Evolutionary conservation across 2,888 invertebrate genomes (phyloP).

Genomic region (Theretra japonica): DNA sequence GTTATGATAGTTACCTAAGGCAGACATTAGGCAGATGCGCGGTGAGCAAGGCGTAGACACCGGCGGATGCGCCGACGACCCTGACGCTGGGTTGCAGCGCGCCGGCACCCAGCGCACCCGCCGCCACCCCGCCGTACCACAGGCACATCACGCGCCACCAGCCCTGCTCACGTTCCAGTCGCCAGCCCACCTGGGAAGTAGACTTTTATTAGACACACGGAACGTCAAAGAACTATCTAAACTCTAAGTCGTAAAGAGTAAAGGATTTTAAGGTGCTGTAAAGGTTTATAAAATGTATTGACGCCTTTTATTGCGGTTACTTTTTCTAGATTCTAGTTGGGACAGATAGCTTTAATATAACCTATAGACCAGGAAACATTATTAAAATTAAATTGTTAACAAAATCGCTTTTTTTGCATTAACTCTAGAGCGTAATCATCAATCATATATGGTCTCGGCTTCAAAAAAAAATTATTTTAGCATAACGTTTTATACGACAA

Average conservation of each 20-base stretch:
- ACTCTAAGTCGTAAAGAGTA: too few species aligned
- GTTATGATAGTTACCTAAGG: constrained; percentile 71
- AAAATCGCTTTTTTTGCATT: too few species aligned
- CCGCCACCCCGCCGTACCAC: constrained; percentile 90
- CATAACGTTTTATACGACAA: background rate
- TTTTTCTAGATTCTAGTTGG: too few species aligned
- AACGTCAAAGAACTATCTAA: background rate
- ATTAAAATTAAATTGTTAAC: too few species aligned
- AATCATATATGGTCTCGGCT: too few species aligned
- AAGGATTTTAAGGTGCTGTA: too few species aligned
- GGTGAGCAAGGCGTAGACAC: constrained; percentile 94
- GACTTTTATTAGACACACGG: background rate
- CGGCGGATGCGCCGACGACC: constrained; percentile 95
- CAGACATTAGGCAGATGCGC: constrained; percentile 94
- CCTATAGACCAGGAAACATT: too few species aligned
- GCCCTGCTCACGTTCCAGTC: constrained; percentile 89
- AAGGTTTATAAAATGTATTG: too few species aligned
- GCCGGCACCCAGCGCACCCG: constrained; percentile 90
- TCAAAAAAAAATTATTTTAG: too few species aligned
- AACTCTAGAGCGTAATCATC: too few species aligned
- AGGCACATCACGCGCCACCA: constrained; percentile 88
- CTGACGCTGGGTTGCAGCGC: constrained; percentile 89
- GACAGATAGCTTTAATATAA: too few species aligned
- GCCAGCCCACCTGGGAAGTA: constrained; percentile 76
- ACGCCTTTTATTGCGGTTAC: too few species aligned